phyloP scores from a whole-genome alignment of 1,140 invertebrate genomes.

The Megalopta genalis region DNA sequence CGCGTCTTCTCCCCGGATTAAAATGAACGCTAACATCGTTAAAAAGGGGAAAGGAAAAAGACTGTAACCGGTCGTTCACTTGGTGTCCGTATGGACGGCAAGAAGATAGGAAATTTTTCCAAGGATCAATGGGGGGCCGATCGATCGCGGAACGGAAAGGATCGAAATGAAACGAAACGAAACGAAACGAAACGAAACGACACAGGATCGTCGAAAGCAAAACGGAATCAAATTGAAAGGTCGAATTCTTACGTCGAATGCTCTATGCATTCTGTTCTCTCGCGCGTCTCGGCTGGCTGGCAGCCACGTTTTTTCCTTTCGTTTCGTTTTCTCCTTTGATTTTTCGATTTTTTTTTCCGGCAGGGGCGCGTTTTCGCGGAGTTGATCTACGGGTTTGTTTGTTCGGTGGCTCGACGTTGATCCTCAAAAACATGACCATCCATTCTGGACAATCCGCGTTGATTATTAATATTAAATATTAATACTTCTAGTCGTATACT shows the following conservation, averaged over 20 bases:
- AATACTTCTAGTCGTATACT: slow-evolving; percentile 81
- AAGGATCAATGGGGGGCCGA: slow-evolving; percentile 37
- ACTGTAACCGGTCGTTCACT: slow-evolving; percentile 10
- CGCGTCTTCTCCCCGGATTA: slow-evolving; percentile 8
- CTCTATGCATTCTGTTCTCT: too few relatives aligned
- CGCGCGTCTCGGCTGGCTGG: too few relatives aligned
- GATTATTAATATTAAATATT: slow-evolving; percentile 78
- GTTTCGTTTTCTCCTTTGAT: slow-evolving; percentile 17
- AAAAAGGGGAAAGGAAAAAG: slow-evolving; percentile 23
- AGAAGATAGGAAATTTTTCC: slow-evolving; percentile 30
- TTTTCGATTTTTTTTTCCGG: neutral
- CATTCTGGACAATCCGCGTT: slow-evolving; percentile 74
- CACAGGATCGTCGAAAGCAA: slow-evolving; percentile 4
- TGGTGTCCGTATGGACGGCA: slow-evolving; percentile 39
- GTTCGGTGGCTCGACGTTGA: slow-evolving; percentile 50
- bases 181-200: slow-evolving; percentile 32
- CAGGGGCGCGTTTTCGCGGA: too few relatives aligned
- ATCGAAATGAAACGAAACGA: neutral
- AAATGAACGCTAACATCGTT: slow-evolving; percentile 1
- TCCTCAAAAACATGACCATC: slow-evolving; percentile 74
- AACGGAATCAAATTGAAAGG: too few relatives aligned
- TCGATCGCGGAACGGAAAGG: neutral
- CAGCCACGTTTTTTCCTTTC: too few relatives aligned
- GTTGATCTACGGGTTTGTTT: slow-evolving; percentile 5
- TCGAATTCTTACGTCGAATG: too few relatives aligned